A percentile compares a stretch with the other conserved stretches of the same genome.
phyloP scores from a whole-genome alignment of 2,888 invertebrate genomes.

The Leucoma salicis region DNA sequence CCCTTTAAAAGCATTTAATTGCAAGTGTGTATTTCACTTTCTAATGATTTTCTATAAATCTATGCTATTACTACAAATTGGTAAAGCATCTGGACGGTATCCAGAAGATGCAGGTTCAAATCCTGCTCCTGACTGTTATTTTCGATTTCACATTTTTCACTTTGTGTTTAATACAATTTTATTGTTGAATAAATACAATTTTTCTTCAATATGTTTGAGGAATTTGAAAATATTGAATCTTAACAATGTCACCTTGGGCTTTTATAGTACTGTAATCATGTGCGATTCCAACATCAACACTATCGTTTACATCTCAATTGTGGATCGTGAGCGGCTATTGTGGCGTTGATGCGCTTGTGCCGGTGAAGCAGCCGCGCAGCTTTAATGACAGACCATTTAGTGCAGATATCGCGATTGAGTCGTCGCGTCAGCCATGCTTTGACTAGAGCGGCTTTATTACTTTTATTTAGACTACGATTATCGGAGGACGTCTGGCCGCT shows the following conservation, averaged over 20 bases:
- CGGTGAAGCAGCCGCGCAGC: conserved; percentile 43
- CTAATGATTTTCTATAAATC: conserved; percentile 53
- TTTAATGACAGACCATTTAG: conserved; percentile 68
- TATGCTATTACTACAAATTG: conserved; percentile 19
- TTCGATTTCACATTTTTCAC: no score
- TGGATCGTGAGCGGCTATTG: conserved; percentile 53
- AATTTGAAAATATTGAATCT: not conserved
- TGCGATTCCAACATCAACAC: conserved; percentile 25
- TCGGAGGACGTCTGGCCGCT: conserved; percentile 18
- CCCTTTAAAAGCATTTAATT: conserved; percentile 74
- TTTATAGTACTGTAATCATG: conserved; percentile 15
- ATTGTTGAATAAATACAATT: not conserved
- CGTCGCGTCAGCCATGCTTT: conserved; percentile 46
- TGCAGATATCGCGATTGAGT: conserved; percentile 59
- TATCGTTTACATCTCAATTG: conserved; percentile 53
- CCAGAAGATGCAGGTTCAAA: no score
- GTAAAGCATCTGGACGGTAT: no score
- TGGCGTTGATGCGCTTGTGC: conserved; percentile 42
- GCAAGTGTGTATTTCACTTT: conserved; percentile 60
- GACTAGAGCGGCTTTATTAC: conserved; percentile 48
- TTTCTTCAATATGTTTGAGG: not conserved
- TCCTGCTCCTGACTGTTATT: no score
- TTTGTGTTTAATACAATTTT: not conserved
- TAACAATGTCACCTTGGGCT: conserved; percentile 13
- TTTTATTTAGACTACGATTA: conserved; percentile 46